These are phyloP conservation scores for Folsomia candida DNA, from an alignment of 2,888 invertebrate genomes.

Conservation along the genomic window DNA sequence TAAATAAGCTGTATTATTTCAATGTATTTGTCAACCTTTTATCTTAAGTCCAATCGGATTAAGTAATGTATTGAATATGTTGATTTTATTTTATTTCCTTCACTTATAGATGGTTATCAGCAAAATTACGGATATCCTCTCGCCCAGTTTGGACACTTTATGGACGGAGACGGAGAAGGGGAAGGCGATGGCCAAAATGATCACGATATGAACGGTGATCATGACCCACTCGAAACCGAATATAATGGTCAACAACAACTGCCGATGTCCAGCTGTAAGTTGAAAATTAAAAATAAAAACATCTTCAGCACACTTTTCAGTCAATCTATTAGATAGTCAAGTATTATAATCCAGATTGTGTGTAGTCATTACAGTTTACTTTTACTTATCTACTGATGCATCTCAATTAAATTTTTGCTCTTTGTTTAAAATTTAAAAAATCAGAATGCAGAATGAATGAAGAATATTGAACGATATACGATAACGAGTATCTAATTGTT, in stretches of 20 bases:
- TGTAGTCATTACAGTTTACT: no score
- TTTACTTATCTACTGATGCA: no score
- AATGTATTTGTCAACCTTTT: not conserved
- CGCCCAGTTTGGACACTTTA: slow-evolving; percentile 31
- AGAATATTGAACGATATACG: no score
- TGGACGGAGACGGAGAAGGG: slow-evolving; percentile 23
- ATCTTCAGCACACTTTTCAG: no score
- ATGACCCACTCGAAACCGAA: not conserved
- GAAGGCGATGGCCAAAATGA: not conserved
- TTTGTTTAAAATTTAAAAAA: no score
- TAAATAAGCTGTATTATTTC: no score
- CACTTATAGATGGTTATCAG: not conserved
- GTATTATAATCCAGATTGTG: not conserved
- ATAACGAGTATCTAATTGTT: not conserved
- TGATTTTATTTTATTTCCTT: no score
- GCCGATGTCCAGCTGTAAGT: not conserved
- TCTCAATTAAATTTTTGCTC: no score
- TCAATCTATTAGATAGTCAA: no score
- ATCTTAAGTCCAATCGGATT: not conserved
- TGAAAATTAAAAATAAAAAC: not conserved
- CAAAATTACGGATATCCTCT: not conserved
- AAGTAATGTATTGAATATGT: no score
- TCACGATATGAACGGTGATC: not conserved
- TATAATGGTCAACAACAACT: not conserved
- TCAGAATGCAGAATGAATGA: no score